These are phyloP conservation scores for Dipodomys ordii DNA, from an alignment of 2,113 vertebrate genomes.

Conservation along the genomic window DNA sequence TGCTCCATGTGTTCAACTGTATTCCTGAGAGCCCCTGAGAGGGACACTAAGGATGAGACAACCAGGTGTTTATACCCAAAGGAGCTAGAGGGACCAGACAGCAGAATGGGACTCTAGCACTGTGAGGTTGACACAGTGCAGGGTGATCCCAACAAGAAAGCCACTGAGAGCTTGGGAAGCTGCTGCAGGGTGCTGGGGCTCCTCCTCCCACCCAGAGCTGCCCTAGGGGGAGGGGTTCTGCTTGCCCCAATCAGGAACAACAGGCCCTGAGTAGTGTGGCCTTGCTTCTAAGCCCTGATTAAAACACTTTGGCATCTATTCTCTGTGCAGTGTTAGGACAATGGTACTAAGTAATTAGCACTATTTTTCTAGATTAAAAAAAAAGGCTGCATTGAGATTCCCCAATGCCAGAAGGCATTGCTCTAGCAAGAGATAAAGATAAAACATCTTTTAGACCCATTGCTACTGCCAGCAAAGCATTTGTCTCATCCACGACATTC, in stretches of 20 bases:
- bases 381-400: background rate
- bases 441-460: background rate
- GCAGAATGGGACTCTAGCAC: rapidly evolving
- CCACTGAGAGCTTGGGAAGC: background rate
- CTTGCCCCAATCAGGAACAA: no score
- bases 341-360: background rate
- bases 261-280: background rate
- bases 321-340: background rate
- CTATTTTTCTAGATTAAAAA: background rate
- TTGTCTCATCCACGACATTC: background rate
- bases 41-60: background rate
- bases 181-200: no score
- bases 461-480: background rate
- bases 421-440: background rate
- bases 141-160: rapidly evolving
- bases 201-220: background rate
- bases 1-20: background rate
- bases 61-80: background rate
- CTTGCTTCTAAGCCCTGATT: background rate
- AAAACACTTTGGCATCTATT: background rate
- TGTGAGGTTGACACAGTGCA: background rate
- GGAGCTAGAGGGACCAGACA: background rate
- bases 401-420: background rate
- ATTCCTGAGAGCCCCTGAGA: background rate
- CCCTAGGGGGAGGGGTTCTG: rapidly evolving